Evolutionary conservation across 2,113 vertebrate species (phyloP).

Genomic region (Aptenodytes patagonicus): DNA sequence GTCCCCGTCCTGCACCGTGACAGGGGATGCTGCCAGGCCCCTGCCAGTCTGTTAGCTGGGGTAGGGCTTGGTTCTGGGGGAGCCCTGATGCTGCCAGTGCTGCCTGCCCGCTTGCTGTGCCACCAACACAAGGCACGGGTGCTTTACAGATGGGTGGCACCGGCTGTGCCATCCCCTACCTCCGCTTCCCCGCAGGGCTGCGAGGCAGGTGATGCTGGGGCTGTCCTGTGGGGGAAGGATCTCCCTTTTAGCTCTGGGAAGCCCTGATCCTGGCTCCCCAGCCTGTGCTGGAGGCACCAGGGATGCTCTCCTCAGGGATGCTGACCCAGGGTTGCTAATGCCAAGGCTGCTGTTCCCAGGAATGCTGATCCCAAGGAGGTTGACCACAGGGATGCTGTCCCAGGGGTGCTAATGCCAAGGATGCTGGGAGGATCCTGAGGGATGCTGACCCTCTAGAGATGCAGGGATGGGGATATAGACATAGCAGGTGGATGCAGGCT

Average conservation of each 20-base stretch:
- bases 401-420: not conserved
- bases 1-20: fast-evolving
- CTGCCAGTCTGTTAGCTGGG: not conserved
- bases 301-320: not conserved
- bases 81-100: not conserved
- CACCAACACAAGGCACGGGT: fast-evolving
- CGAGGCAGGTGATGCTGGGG: not conserved
- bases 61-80: not conserved
- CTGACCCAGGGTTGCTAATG: not conserved
- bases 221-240: not conserved
- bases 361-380: not conserved
- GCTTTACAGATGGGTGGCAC: not conserved
- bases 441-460: not conserved
- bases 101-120: fast-evolving
- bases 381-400: not conserved
- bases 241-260: not conserved
- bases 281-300: not conserved
- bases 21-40: not conserved
- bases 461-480: not conserved
- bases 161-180: not conserved
- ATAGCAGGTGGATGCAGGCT: not conserved
- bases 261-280: not conserved
- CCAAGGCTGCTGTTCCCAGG: not conserved
- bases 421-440: not conserved
- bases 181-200: fast-evolving